These are phyloP conservation scores for Agonum fuliginosum DNA, from an alignment of 2,888 invertebrate genomes.

Conservation along the genomic window DNA sequence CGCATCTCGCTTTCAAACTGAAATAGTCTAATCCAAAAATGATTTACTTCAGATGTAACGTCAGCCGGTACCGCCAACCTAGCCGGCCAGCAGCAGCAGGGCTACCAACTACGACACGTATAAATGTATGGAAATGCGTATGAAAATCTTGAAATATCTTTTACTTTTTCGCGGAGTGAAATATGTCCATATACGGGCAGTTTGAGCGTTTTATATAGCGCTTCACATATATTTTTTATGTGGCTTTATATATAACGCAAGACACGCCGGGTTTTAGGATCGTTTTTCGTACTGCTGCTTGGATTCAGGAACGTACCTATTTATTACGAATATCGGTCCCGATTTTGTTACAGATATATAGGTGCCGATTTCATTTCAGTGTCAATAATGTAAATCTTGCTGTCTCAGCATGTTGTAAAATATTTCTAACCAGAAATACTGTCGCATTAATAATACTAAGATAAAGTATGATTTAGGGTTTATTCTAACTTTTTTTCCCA, in stretches of 20 bases:
- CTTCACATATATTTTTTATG: constrained; percentile 50
- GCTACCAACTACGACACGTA: constrained; percentile 63
- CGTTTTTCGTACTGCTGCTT: background rate
- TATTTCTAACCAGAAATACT: too few species aligned
- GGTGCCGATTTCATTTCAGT: constrained; percentile 14
- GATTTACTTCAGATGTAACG: constrained; percentile 41
- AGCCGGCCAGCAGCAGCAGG: background rate
- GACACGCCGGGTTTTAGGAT: constrained; percentile 1
- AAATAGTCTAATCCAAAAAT: constrained; percentile 43
- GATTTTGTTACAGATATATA: constrained; percentile 10
- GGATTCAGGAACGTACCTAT: constrained; percentile 21
- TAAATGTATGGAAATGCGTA: constrained; percentile 67
- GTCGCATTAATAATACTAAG: too few species aligned
- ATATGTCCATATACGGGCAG: constrained; percentile 65
- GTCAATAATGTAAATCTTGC: background rate
- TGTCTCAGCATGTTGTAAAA: too few species aligned
- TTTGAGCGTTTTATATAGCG: constrained; percentile 50
- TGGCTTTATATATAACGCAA: constrained; percentile 6
- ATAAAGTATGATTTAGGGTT: too few species aligned
- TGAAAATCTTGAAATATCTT: constrained; percentile 67
- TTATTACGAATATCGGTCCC: constrained; percentile 9
- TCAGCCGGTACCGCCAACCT: background rate
- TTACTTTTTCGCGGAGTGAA: constrained; percentile 63
- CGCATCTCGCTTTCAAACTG: background rate
- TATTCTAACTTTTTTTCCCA: too few species aligned